Conservation (phyloP, 2,888 invertebrate genomes). For the Leucophora obtusa region DNA sequence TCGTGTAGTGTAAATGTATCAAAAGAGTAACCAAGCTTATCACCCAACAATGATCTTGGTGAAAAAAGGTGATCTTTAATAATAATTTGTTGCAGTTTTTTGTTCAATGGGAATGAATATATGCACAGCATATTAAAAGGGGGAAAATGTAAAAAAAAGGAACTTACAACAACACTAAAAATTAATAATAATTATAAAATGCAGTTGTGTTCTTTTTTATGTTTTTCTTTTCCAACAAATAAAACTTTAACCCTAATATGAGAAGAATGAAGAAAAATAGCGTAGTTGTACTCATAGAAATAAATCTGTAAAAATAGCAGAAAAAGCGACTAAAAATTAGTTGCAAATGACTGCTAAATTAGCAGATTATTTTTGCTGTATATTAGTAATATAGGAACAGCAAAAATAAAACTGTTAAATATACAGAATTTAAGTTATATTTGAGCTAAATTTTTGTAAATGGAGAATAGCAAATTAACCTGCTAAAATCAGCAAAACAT, state of each 20-base stretch:
- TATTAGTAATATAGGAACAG: too few species aligned
- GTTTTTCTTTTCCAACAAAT: not conserved
- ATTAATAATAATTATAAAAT: constrained; percentile 40
- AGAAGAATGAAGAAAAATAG: not conserved
- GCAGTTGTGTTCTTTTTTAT: constrained; percentile 10
- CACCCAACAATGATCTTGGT: constrained; percentile 43
- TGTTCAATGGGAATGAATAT: not conserved
- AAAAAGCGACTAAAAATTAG: too few species aligned
- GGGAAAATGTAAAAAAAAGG: constrained; percentile 6
- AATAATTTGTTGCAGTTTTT: constrained; percentile 61
- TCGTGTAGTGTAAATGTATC: constrained; percentile 20
- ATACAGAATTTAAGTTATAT: too few species aligned
- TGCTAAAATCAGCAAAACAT: too few species aligned
- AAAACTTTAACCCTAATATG: not conserved
- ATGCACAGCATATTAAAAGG: not conserved
- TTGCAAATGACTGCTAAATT: too few species aligned
- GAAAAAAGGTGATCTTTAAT: constrained; percentile 56
- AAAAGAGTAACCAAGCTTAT: constrained; percentile 44
- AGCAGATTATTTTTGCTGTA: too few species aligned
- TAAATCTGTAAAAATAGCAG: too few species aligned
- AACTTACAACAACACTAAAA: constrained; percentile 17
- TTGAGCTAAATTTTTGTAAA: too few species aligned
- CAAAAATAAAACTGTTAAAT: too few species aligned
- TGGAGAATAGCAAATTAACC: too few species aligned
- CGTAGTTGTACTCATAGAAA: too few species aligned